Percentiles rank a stretch among this genome's conserved stretches.
Conservation (phyloP, 2,113 vertebrate genomes). For the Laticauda laticaudata region DNA sequence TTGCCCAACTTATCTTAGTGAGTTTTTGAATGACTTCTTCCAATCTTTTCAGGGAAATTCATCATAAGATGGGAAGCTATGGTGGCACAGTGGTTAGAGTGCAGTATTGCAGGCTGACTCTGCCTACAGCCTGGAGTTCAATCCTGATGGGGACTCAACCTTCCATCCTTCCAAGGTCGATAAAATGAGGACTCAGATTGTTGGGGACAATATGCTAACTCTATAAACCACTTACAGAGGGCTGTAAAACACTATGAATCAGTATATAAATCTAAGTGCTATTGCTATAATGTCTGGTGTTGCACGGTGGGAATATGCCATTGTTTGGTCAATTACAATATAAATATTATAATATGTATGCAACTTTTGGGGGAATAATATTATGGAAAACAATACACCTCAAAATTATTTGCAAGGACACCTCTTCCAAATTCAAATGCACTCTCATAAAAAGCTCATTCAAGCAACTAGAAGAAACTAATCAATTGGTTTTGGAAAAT, state of each 20-base stretch:
- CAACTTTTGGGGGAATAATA: neutral
- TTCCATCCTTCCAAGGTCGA: neutral
- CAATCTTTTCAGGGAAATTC: slow-evolving; percentile 23
- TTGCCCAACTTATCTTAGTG: slow-evolving; percentile 63
- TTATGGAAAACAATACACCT: neutral
- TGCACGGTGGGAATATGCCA: slow-evolving; percentile 2
- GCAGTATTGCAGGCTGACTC: neutral
- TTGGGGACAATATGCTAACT: neutral
- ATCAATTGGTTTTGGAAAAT: neutral
- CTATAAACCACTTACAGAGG: too few species aligned
- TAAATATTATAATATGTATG: slow-evolving; percentile 15
- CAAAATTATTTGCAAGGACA: slow-evolving; percentile 15
- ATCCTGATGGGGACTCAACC: neutral
- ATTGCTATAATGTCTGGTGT: slow-evolving; percentile 30
- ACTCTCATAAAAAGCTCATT: neutral
- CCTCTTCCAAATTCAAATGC: slow-evolving; percentile 12
- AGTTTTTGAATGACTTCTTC: slow-evolving; percentile 49
- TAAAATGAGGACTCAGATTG: neutral
- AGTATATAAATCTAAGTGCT: neutral
- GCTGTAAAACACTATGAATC: neutral
- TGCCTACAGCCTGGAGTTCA: neutral
- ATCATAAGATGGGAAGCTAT: neutral
- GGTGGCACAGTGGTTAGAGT: neutral
- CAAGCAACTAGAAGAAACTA: slow-evolving; percentile 4
- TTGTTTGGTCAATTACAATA: slow-evolving; percentile 20